phyloP scores from a whole-genome alignment of 2,113 vertebrate genomes.

The Malurus melanocephalus region DNA sequence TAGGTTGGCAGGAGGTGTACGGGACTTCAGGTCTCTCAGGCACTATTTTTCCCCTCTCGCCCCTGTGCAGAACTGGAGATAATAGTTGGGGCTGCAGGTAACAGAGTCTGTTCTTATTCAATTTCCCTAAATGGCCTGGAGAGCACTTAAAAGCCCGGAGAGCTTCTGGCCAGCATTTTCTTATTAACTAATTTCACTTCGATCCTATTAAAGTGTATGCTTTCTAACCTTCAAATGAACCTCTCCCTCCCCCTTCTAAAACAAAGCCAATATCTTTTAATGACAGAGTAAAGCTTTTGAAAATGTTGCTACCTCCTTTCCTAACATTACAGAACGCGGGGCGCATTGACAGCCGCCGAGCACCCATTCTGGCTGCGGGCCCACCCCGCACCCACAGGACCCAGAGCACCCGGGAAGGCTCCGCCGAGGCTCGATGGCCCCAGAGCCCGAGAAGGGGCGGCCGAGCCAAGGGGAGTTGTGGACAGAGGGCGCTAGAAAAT shows the following conservation, averaged over 20 bases:
- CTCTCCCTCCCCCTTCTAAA: conserved; percentile 19
- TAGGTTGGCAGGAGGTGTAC: neutral
- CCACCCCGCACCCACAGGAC: neutral
- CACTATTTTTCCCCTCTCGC: conserved; percentile 31
- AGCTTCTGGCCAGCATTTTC: conserved; percentile 64
- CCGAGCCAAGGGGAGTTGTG: neutral
- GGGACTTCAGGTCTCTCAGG: conserved; percentile 33
- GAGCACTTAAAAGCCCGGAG: conserved; percentile 64
- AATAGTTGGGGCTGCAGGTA: conserved; percentile 51
- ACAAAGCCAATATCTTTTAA: conserved; percentile 47
- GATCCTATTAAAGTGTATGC: conserved; percentile 64
- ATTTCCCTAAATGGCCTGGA: conserved; percentile 64
- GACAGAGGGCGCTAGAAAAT: conserved; percentile 45
- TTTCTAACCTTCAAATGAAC: conserved; percentile 69
- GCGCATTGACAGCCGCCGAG: neutral
- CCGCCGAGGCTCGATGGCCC: neutral
- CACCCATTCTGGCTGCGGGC: neutral
- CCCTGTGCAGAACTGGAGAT: conserved; percentile 29
- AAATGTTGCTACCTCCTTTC: neutral
- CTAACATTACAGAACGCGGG: neutral
- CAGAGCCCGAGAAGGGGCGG: neutral
- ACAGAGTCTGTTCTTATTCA: conserved; percentile 34
- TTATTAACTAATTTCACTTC: conserved; percentile 72
- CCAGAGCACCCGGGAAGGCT: neutral
- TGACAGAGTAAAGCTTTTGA: neutral